Evolutionary conservation across 2,888 invertebrate genomes (phyloP).

Genomic region (Hypsopygia costalis): DNA sequence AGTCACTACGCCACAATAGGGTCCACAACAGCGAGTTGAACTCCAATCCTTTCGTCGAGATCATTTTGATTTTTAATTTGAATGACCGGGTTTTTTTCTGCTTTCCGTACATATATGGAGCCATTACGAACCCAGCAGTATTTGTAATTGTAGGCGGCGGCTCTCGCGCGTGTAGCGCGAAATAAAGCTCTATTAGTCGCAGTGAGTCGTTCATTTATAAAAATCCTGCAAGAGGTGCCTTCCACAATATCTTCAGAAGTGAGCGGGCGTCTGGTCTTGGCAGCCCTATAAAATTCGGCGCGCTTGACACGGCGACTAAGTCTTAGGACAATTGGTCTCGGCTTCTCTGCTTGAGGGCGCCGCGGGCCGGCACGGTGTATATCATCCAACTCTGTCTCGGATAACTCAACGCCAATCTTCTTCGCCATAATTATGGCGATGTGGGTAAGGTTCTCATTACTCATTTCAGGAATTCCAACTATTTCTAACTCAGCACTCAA

Average conservation of each 20-base stretch:
- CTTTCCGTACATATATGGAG: background rate
- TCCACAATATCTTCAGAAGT: background rate
- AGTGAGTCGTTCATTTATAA: background rate
- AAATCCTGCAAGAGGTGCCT: background rate
- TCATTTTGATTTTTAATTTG: background rate
- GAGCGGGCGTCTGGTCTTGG: background rate
- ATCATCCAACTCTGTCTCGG: background rate
- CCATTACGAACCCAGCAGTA: background rate
- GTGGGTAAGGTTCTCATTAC: background rate
- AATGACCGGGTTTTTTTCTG: background rate
- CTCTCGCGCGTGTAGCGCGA: background rate
- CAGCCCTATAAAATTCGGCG: background rate
- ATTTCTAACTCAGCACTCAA: background rate
- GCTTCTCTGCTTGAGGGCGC: background rate
- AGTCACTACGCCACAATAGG: background rate
- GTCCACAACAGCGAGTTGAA: background rate
- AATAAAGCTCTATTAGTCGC: background rate
- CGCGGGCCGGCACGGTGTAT: background rate
- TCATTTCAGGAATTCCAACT: background rate
- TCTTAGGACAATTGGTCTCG: background rate
- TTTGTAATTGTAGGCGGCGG: background rate
- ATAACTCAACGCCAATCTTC: background rate
- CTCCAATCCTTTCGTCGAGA: background rate
- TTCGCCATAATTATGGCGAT: background rate
- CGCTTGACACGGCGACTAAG: background rate